Evolutionary conservation across 2,888 invertebrate species (phyloP), one percentile per base, ranked within the genome.

Genomic region (Pristionchus japonicus): DNA sequence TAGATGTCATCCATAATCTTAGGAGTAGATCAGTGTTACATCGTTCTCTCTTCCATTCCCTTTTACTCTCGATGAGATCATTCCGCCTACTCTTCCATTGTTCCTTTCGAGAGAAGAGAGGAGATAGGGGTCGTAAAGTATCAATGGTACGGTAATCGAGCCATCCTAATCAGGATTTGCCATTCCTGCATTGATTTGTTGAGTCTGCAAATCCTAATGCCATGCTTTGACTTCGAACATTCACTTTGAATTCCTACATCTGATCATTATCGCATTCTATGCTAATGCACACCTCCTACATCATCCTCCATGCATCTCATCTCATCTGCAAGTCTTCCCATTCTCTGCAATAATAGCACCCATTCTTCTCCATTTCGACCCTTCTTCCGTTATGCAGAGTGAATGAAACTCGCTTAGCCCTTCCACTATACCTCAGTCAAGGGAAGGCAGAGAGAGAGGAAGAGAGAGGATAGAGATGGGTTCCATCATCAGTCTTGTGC

Each of bases 351-450:
- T 74, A 74, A 74, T 74, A 74, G 20, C 20, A 31, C 40, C 67
- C 74, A 74, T 74, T 74, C 74, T 74, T 74, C 74, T 74, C 74
- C 31, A 74, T 74, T 74, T 74, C 74, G 31, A 74, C 67, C 23
- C n/a, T 37, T 23, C 40, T 74, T 23, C 74, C 74, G 74, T 74
- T 74, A 74, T 74, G 74, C 74, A 74, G 74, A 74, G 74, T 74
- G 74, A 74, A 74, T 74, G 40, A 74, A 74, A 74, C 74, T 74
- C 74, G 74, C 74, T 74, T 74, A 74, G 74, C 40, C 74, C 74
- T 67, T 34, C n/a, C 67, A 31, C 67, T 67, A 74, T 74, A 74
- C 74, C 74, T 74, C 40, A 37, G 37, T 40, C 74, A 67, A 67
- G 74, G 37, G 27, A 74, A 70, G 74, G 74, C 20, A 74, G 64